Conservation (phyloP, 1,140 invertebrate species). For the Penaeus vannamei region DNA sequence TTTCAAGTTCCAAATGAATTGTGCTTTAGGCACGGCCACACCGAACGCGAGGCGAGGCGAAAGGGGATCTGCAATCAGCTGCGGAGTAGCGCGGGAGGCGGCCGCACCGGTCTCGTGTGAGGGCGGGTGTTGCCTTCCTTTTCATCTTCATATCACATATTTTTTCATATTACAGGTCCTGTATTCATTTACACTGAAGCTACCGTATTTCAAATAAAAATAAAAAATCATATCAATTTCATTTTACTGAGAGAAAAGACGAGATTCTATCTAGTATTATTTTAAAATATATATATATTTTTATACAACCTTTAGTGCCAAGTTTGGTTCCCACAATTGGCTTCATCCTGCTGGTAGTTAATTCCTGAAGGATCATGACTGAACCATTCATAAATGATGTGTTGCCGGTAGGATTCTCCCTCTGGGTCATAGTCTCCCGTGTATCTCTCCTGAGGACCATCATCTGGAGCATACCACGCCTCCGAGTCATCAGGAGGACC, state of each 20-base stretch:
- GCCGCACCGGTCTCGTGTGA: too few relatives aligned
- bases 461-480: slow-evolving; percentile 38
- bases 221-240: too few relatives aligned
- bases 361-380: slow-evolving; percentile 35
- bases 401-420: slow-evolving; percentile 55
- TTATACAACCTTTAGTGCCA: not conserved
- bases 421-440: slow-evolving; percentile 54
- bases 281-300: not conserved
- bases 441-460: slow-evolving; percentile 49
- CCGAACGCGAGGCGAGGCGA: too few relatives aligned
- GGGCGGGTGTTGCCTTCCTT: too few relatives aligned
- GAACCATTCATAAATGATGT: slow-evolving; percentile 60
- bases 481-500: slow-evolving; percentile 40
- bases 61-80: too few relatives aligned
- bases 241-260: not conserved
- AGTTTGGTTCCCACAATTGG: not conserved
- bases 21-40: too few relatives aligned
- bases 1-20: too few relatives aligned
- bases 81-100: too few relatives aligned
- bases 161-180: too few relatives aligned
- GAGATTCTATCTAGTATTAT: not conserved
- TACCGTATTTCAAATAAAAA: too few relatives aligned
- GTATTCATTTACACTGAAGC: too few relatives aligned
- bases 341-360: slow-evolving; percentile 16
- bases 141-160: too few relatives aligned